Base-by-base conservation (phyloP, 2,797 vertebrate genomes). In the Lutra lutra region DNA sequence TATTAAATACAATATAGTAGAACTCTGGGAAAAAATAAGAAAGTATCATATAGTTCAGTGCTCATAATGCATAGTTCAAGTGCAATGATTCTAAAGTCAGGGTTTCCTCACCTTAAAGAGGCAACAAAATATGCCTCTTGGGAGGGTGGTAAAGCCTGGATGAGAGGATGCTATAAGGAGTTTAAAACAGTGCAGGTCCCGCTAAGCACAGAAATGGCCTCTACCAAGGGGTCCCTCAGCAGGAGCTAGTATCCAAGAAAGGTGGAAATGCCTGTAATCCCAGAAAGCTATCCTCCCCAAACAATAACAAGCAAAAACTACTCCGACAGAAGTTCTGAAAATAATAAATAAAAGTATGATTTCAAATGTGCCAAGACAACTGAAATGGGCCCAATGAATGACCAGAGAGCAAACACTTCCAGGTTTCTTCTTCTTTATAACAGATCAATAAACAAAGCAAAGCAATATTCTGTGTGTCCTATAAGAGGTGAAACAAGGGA, bases 321-420 rank as follows among this genome's bases (percentile, higher is more conserved):
- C 58, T 89, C 46, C 54, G 46, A 14, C 3, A 79, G 43, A 90
- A 86, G 38, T 29, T 48, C 11, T 29, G 7, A 91, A 93, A 86
- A 43, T 80, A 89, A 32, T 48, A 93, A 54, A 90, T 40, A 93
- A 54, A 92, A 88, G 11, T 78, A 87, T 78, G 21, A 43, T 89
- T 94, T 94, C 70, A 96, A 90, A 90, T 72, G 66, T 70, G 10
- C 38, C 51, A 90, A 64, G 32, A 94, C 46, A 90, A 95, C 10
- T 9, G 5, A 92, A 66, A 82, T 70, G 43, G 54, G n/a, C n/a
- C 40, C 25, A 88, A 89, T 18, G 77, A 94, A 91, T 51, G 35
- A 85, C 17, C 20, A 88, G 48, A 93, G 35, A 93, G 48, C 10
- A 38, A 92, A 84, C 43, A 62, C 35, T 78, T 89, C 68, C 70